Conservation (phyloP, 2,888 invertebrate genomes). For the Agriopis marginaria region DNA sequence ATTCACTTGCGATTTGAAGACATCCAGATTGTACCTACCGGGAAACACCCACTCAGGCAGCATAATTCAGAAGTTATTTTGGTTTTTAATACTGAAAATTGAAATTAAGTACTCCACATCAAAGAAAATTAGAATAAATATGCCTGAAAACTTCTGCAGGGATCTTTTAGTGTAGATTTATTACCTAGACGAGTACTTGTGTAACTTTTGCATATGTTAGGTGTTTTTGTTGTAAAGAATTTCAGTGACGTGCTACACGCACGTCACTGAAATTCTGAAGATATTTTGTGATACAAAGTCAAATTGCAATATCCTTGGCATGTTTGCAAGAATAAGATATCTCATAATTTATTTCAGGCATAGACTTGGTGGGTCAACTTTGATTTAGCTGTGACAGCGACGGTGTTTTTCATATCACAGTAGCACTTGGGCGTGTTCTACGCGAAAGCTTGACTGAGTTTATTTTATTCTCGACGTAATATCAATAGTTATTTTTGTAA, state of each 20-base stretch:
- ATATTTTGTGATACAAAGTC: background rate
- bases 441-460: too few species aligned
- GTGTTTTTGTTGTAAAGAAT: conserved; percentile 1
- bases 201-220: background rate
- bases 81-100: conserved; percentile 5
- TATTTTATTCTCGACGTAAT: too few species aligned
- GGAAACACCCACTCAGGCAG: too few species aligned
- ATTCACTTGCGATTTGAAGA: too few species aligned
- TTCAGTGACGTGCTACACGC: background rate
- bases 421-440: too few species aligned
- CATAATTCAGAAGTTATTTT: background rate
- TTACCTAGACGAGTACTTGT: background rate
- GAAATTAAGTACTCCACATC: background rate
- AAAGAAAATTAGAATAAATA: conserved; percentile 14
- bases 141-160: conserved; percentile 1
- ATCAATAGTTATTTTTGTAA: too few species aligned
- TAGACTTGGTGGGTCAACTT: too few species aligned
- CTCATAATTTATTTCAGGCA: background rate
- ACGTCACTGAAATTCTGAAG: too few species aligned
- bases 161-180: conserved; percentile 8
- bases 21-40: too few species aligned
- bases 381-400: too few species aligned
- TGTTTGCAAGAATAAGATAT: background rate
- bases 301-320: background rate
- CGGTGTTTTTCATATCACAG: too few species aligned